Evolutionary conservation across 37 sponge, comb jelly and placozoan species (phyloP), one percentile per base, ranked within the genome.

Genomic region (Haliclona indistincta): DNA sequence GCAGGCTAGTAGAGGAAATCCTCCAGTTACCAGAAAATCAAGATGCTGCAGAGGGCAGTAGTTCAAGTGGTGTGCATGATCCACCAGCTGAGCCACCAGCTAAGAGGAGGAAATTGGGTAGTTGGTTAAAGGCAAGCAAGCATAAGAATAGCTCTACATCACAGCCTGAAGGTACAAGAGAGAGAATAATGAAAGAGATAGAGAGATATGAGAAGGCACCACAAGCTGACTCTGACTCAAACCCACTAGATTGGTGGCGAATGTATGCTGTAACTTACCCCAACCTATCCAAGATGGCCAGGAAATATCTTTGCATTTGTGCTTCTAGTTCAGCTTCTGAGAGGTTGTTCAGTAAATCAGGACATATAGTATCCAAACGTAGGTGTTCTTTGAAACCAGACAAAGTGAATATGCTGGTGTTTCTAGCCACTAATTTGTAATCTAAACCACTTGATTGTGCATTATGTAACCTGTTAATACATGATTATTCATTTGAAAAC

Each of bases 191-290:
- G 4, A 17, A 29, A 26, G 54, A 71, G 36, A 43, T 71, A 19
- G 53, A 47, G 19, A 53, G 36, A 26, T 71, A 71, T 49, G 20
- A 10, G 2, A 44, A 52, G 29, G 28, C 3, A 10, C 56, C 73
- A 23, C 22, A 37, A 39, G 23, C 56, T 29, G 73, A 53, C 37
- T 25, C 37, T 1, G 56, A 72, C 22, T n/a, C 38, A 26, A 23
- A 62, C 20, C 76, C 76, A 41, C 25, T 75, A 5, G 63, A 40
- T 22, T 75, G 76, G 76, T 75, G 76, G 76, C 61, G 41, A 4
- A 23, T 62, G 0, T 40, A 75, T 8, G 29, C 40, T 43, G 22
- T 5, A 0, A 38, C 13, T 6, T 39, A 45, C 28, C 76, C 76
- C 26, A 43, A 25, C 32, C 41, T 75, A 25, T 45, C 64, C 19